phyloP scores from a whole-genome alignment of 2,888 invertebrate species.

The Agrochola litura region DNA sequence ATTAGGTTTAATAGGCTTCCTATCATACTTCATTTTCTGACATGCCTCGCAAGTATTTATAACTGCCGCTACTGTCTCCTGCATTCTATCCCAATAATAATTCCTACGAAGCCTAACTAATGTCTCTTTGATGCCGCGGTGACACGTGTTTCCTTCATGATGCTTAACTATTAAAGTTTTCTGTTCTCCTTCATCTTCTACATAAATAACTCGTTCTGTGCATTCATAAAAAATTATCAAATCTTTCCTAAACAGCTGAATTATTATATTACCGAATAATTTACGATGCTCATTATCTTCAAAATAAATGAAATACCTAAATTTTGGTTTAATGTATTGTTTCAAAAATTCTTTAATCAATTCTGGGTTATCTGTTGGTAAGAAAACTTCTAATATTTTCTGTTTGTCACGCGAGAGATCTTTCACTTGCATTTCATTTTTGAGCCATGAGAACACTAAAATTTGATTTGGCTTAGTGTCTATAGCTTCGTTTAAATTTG shows the following conservation, averaged over 20 bases:
- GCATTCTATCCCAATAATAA: constrained; percentile 8
- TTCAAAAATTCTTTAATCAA: background rate
- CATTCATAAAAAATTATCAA: background rate
- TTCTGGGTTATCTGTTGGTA: background rate
- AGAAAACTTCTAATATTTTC: background rate
- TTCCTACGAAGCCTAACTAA: constrained; percentile 3
- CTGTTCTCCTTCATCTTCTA: constrained; percentile 5
- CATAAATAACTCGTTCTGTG: background rate
- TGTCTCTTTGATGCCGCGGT: constrained; percentile 1
- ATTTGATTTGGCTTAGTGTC: background rate
- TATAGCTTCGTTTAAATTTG: background rate
- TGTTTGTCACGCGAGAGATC: background rate
- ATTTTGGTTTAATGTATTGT: constrained; percentile 1
- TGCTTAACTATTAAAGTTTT: background rate
- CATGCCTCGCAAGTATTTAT: constrained; percentile 15
- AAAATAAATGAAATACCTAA: background rate
- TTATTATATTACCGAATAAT: constrained; percentile 1
- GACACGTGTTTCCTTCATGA: background rate
- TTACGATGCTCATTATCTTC: background rate
- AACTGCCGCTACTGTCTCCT: constrained; percentile 8
- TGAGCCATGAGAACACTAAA: background rate
- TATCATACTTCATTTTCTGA: constrained; percentile 22
- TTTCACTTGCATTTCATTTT: background rate
- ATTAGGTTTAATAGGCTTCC: constrained; percentile 20
- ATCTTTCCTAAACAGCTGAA: background rate